Base-by-base conservation (phyloP, 2,113 vertebrate species). In the Sorex fumeus region DNA sequence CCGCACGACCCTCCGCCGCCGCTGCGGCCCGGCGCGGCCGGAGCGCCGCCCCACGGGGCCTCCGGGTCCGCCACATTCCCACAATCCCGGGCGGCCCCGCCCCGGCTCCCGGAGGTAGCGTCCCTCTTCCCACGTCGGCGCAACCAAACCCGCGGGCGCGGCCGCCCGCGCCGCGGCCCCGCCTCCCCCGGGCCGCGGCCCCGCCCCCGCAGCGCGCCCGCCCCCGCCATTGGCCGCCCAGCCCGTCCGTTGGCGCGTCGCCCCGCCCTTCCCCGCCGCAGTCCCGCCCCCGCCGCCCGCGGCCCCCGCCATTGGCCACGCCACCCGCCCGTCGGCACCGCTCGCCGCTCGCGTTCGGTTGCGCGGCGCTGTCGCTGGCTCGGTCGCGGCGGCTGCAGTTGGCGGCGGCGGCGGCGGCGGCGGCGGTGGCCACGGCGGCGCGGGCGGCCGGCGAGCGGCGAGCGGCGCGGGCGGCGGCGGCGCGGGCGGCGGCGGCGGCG, bases 261-360 rank as follows among this genome's bases (percentile, higher is more conserved):
- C 79, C 96, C 96, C 94, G 95, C 81, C 78, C 96, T 75, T 64
- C 89, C 81, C 47, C 86, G 57, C 84, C 91, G 72, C 47, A 60
- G 23, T 62, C 95, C 94, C 69, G 69, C 74, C 82, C 79, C 72
- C 43, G 21, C 34, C 8, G 11, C 81, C 19, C 0, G 34, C 81
- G 43, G 81, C 78, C 85, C 12, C 53, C 62, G 45, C 36, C 30
- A 95, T 87, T 97, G 97, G 97, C 10, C 69, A 70, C 40, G 4
- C 74, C 25, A 40, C 45, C 95, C 91, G 96, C 83, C 95, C 64
- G 64, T 94, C 90, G 3, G 19, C 23, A 23, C 91, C 79, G 94
- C 93, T 95, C 90, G 93, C 91, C 66, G 84, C 47, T 85, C 66
- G 57, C 43, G 94, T 87, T 97, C 91, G 97, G 97, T 92, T 96